Evolutionary conservation across 2,888 invertebrate species (phyloP), one percentile per base, ranked within the genome.

Genomic region (Operophtera brumata): DNA sequence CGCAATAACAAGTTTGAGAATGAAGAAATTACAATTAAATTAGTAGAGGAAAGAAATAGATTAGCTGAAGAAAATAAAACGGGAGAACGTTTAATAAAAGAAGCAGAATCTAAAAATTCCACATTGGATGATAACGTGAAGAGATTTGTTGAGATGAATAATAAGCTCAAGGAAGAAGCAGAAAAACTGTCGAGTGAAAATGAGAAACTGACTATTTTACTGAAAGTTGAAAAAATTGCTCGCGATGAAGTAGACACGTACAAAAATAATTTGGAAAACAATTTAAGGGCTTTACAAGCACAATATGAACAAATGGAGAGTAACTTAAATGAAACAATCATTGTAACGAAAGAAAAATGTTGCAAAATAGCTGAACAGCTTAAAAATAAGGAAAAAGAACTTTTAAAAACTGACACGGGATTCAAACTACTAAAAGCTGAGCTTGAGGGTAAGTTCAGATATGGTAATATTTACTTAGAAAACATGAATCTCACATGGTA

Each of bases 371-470:
- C 36, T 12, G 37, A 45, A 42, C 28, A 51, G 11, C 47, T 71
- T 1, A 63, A 51, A 4, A 53, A 51, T 46, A 69, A 68, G 47
- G 61, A 69, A 41, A 47, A 60, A 13, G 66, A 73, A n/a, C 50
- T 77, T 25, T 57, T 58, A n/a, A 65, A 62, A 26, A 41, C 69
- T 20, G 49, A 52, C 20, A 56, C 62, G 8, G 64, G 69, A 47
- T 62, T 72, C 8, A 65, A 67, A 37, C 57, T 49, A 43, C 53
- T 80, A 42, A 66, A 72, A 62, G 59, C 59, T 8, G 65, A 73
- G 37, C 67, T 62, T 46, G 64, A 74, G 62, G 68, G 80, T 80
- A 71, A 68, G 74, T 64, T 10, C 3, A 0, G 40, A 28, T 4
- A 5, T 4, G n/a, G n/a, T n/a, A n/a, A n/a, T n/a, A n/a, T n/a